These are phyloP conservation scores for Hippocampus mohnikei DNA, from an alignment of 2,113 vertebrate species.

Conservation along the genomic window DNA sequence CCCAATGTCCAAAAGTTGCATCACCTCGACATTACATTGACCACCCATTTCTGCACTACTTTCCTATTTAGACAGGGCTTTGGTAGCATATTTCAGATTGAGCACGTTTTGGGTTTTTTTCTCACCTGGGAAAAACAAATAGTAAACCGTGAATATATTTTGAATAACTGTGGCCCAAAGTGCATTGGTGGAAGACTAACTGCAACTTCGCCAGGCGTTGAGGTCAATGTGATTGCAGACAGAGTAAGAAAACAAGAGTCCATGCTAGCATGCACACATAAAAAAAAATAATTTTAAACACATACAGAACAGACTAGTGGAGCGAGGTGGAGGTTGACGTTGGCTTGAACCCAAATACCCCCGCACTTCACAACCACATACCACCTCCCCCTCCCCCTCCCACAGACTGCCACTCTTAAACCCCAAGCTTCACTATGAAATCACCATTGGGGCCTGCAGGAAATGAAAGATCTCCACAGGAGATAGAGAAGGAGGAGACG, in stretches of 20 bases:
- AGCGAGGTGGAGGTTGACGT: constrained; percentile 52
- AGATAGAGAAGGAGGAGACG: constrained; percentile 59
- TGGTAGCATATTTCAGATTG: too few species aligned
- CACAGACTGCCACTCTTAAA: constrained; percentile 59
- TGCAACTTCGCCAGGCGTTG: constrained; percentile 5
- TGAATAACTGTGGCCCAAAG: not conserved
- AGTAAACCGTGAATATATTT: too few species aligned
- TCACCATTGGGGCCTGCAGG: constrained; percentile 68
- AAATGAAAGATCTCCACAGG: constrained; percentile 71
- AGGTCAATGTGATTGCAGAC: constrained; percentile 20
- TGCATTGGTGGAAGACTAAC: not conserved
- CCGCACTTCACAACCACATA: constrained; percentile 37
- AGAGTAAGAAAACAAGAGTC: constrained; percentile 7
- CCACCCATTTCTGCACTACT: too few species aligned
- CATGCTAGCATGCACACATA: constrained; percentile 9
- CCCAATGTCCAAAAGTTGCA: not conserved
- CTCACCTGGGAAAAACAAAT: too few species aligned
- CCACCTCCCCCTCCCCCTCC: constrained; percentile 39
- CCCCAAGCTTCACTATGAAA: constrained; percentile 65
- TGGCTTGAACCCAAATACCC: constrained; percentile 55
- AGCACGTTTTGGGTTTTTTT: too few species aligned
- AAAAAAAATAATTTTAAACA: constrained; percentile 12
- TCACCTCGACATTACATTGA: too few species aligned
- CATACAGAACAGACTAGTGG: constrained; percentile 22
- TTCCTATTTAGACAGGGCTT: too few species aligned